These are phyloP conservation scores for Xiphorhynchus elegans DNA, from an alignment of 2,113 vertebrate genomes.

Conservation along the genomic window DNA sequence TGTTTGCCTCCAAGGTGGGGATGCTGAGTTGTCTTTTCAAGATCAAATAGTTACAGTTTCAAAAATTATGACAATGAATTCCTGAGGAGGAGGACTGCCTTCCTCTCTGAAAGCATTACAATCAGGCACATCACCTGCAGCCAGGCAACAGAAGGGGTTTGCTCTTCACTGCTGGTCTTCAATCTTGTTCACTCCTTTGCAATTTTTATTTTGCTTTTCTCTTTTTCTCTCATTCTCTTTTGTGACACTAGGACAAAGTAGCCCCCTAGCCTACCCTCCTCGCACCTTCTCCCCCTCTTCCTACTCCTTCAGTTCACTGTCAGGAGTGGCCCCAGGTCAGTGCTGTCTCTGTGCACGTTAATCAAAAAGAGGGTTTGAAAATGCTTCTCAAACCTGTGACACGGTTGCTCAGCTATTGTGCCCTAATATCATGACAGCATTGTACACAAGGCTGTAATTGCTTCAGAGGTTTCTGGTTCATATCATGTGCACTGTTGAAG, in stretches of 20 bases:
- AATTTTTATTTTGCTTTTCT: not conserved
- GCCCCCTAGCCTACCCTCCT: not conserved
- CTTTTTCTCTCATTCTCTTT: not conserved
- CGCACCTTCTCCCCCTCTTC: not conserved
- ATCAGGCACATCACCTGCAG: no score
- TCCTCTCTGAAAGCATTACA: not conserved
- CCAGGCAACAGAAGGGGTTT: not conserved
- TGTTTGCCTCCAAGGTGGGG: not conserved
- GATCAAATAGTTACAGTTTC: not conserved
- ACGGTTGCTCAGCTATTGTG: not conserved
- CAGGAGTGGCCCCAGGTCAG: not conserved
- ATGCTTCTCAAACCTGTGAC: not conserved
- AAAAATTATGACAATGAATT: not conserved
- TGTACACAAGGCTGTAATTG: not conserved
- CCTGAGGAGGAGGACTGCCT: not conserved
- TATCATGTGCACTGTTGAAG: accelerated
- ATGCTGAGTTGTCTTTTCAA: not conserved
- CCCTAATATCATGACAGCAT: not conserved
- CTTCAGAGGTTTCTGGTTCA: not conserved
- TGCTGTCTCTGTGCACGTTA: not conserved
- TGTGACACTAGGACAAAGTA: not conserved
- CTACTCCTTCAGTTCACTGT: not conserved
- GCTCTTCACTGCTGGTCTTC: not conserved
- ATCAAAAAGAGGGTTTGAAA: not conserved
- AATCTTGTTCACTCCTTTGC: not conserved